Base-by-base conservation (phyloP, 1,140 invertebrate genomes). In the Calephelis nemesis region DNA sequence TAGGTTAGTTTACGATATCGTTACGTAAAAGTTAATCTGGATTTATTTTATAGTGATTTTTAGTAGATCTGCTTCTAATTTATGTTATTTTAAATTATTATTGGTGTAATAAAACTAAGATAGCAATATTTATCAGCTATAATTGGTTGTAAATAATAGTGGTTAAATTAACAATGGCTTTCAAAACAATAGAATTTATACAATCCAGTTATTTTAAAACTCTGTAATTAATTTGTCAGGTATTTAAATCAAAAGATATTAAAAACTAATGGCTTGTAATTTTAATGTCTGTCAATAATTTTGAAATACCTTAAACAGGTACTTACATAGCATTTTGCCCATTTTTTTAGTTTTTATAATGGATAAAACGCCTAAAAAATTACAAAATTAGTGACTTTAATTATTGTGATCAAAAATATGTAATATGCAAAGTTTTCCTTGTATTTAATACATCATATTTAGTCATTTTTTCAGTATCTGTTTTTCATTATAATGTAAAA, bases 11-110 rank as follows among this genome's bases (percentile, higher is more conserved):
- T 11, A 45, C 50, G 49, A 65, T n/a, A 52, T 52, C 30, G 52
- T 52, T 66, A 40, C 47, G 42, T 66, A 58, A 58, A 19, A 58
- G 30, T 12, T 58, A 58, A 58, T 58, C 54, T 30, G 54, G 19
- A 58, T 39, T 58, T 58, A 58, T 58, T 58, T 58, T 58, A 58
- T 58, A 58, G 54, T 58, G 54, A 58, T 39, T 58, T 58, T 58
- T 58, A 58, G 54, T 58, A 58, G 54, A 58, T 58, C 19, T 58
- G 30, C 10, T 11, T 39, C 39, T 58, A 58, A 58, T 58, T 58
- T 39, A 58, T 58, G 52, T 30, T 58, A 39, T 58, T 58, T 39
- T 11, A 58, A 39, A 58, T 15, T 15, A 15, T 58, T 39, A 58
- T 58, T 6, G 52, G 5, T 11, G 52, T 30, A 58, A 58, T 58